Conservation (phyloP, 2,888 invertebrate genomes). For the Chaetogeoica ovagalla region DNA sequence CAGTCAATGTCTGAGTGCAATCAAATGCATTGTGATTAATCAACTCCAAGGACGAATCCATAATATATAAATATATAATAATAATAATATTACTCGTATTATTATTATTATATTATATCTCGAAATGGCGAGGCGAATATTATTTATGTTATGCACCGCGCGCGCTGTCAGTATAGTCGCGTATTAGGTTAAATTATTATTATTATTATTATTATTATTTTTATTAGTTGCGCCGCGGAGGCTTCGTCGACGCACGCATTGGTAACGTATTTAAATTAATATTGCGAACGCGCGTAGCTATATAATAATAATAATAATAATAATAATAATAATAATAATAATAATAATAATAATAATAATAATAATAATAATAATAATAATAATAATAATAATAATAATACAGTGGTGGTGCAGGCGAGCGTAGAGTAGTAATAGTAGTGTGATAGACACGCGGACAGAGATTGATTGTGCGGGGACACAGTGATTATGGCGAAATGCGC, state of each 20-base stretch:
- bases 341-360: too few species aligned
- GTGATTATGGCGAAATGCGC: not conserved
- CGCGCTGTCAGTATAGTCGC: not conserved
- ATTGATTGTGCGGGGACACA: constrained; percentile 18
- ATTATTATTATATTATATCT: constrained; percentile 1
- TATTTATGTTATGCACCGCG: not conserved
- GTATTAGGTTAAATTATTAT: not conserved
- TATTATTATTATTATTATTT: too few species aligned
- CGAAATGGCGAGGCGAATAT: constrained; percentile 1
- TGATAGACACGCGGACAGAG: not conserved
- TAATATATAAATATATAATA: not conserved
- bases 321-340: too few species aligned
- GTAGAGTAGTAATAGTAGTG: too few species aligned
- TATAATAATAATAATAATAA: too few species aligned
- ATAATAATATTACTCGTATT: not conserved
- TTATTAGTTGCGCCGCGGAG: too few species aligned
- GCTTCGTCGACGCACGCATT: too few species aligned
- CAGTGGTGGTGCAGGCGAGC: too few species aligned
- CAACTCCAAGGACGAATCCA: constrained; percentile 45
- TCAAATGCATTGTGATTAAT: constrained; percentile 48
- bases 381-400: too few species aligned
- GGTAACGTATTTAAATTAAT: not conserved
- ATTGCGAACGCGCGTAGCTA: not conserved
- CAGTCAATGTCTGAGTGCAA: constrained; percentile 24
- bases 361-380: too few species aligned